Evolutionary conservation across 2,113 vertebrate genomes (phyloP), one percentile per base, ranked within the genome.

Genomic region (Globicephala melas): DNA sequence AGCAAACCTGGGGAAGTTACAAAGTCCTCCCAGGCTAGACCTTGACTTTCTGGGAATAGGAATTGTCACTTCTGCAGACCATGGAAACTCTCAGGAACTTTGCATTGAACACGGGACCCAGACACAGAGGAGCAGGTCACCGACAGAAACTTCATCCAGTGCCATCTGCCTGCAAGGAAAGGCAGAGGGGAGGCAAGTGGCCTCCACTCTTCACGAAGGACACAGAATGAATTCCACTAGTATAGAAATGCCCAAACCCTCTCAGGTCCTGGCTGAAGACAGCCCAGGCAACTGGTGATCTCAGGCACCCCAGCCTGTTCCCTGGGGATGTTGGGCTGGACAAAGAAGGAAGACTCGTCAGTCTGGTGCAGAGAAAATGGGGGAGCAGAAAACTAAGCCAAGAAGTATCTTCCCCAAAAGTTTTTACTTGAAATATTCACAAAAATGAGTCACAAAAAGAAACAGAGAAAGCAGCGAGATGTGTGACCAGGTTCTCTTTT

Each of bases 381-480:
- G 10, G 33, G 23, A 65, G 84, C n/a, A 63, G 81, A 77, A 71
- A 81, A 92, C 44, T 15, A 14, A 95, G 55, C 58, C 44, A 62
- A 89, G 76, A 84, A 18, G 31, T 38, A 14, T 73, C 81, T 74
- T 63, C 47, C 28, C 67, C 5, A 15, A 8, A 87, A 58, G 33
- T 31, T 55, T 33, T 85, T 84, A 84, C 47, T 82, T 76, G 84
- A 96, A 93, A 87, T 41, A 81, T 15, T 91, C 71, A 70, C 50
- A 67, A 89, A 92, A 88, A 36, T 70, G 70, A 90, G 38, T 97
- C 70, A 68, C 28, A 25, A 47, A 91, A 96, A 96, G 77, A 79
- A 96, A 18, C 74, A 76, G 63, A 71, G 83, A 95, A 89, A 44
- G 33, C 67, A 90, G 15, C 63, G 50, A 95, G 28, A 26, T 74